Evolutionary conservation across 92 coral and sea anemone genomes (phyloP), one percentile per base, ranked within the genome.

Genomic region (Anthopleura xanthogrammica): DNA sequence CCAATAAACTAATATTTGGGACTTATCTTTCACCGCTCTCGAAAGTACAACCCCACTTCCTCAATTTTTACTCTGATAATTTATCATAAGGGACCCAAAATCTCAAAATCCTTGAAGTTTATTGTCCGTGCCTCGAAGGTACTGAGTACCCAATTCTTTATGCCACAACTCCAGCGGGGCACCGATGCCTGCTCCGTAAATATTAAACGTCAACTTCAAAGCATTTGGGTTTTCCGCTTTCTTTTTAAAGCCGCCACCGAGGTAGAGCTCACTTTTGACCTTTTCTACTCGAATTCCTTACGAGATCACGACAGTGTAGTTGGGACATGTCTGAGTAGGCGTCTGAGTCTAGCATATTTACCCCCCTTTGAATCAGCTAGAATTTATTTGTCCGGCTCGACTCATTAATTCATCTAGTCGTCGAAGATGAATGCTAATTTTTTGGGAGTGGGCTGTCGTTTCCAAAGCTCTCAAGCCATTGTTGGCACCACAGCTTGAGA

Each of bases 391-490:
- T 83, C 79, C 80, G 41, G 72, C 74, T 48, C 70, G 60, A 16
- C 52, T 73, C 77, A 82, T 82, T 82, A 82, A 22, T 52, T 24
- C 52, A 72, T 82, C 13, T 52, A 5, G 71, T 62, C 22, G 79
- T 75, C 43, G 42, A 22, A 41, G 24, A 29, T 54, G 68, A 89
- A 91, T 87, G 89, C 82, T 82, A 92, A 90, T 92, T 90, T 90
- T 68, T 72, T 64, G 90, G 93, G 86, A 84, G 89, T 83, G 85
- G 87, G 87, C 87, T 64, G 91, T 87, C 88, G 77, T 82, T 85
- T 85, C 82, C 81, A 60, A 79, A 83, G 77, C 86, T 85, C 87
- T 87, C 78, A 85, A 80, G 81, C 76, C 66, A 85, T 92, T 92
- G 97, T 93, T 90, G 77, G 74, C 82, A 74, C 85, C 80, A 60